Evolutionary conservation across 2,113 vertebrate species (phyloP).

Genomic region (Cochlearius cochlearius): DNA sequence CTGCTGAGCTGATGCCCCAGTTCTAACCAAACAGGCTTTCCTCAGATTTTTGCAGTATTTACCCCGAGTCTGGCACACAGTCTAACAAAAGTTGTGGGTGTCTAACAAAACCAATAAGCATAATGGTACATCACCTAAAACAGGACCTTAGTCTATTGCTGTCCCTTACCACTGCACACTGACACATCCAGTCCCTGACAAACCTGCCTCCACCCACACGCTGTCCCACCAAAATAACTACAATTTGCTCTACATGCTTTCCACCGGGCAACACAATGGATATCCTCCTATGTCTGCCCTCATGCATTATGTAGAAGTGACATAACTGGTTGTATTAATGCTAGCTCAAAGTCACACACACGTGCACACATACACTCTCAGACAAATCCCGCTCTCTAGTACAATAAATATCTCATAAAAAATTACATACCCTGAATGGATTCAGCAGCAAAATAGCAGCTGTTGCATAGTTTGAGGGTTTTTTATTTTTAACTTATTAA

Average conservation of each 20-base stretch:
- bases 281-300: neutral
- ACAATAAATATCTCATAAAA: constrained; percentile 74
- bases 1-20: neutral
- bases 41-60: neutral
- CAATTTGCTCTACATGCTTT: neutral
- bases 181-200: neutral
- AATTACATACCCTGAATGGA: constrained; percentile 67
- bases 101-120: neutral
- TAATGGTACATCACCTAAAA: neutral
- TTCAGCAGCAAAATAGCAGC: constrained; percentile 72
- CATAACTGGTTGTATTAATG: constrained; percentile 51
- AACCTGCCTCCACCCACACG: neutral
- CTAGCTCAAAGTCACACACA: constrained; percentile 27
- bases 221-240: neutral
- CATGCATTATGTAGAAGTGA: constrained; percentile 42
- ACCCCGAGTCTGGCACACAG: neutral
- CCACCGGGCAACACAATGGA: neutral
- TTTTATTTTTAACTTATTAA: constrained; percentile 69
- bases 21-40: neutral
- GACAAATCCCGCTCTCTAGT: constrained; percentile 35
- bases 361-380: neutral
- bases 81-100: neutral
- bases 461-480: constrained; percentile 59
- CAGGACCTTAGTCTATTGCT: neutral
- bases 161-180: neutral